Evolutionary conservation across 2,888 invertebrate genomes (phyloP), one percentile per base, ranked within the genome.

Genomic region (Drosophila bunnanda): DNA sequence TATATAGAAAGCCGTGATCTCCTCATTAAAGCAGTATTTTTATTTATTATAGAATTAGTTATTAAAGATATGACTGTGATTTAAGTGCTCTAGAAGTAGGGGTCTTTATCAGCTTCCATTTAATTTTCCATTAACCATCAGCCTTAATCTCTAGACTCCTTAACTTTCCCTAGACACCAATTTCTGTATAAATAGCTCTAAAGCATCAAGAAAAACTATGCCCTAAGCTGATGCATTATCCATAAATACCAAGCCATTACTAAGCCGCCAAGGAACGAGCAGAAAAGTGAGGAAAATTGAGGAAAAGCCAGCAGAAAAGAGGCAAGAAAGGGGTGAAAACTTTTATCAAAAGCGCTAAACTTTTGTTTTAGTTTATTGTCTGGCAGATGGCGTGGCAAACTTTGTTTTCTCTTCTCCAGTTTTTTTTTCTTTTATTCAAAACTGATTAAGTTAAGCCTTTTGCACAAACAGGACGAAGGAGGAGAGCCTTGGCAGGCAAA

Each of bases 301-400:
- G 15, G 20, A 17, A 22, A 44, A 44, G 44, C 25, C 25, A 25
- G 44, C 43, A 39, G 12, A 43, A 28, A 10, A 43, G 41, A 20
- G 28, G 20, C 12, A 25, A n/a, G 9, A 50, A 53, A 38, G 15
- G 44, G 22, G 28, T 17, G 8, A 38, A 44, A 83, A 81, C 67
- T 84, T 83, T 83, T 84, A 80, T 79, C 84, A 86, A 65, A 70
- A 66, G 53, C 59, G 25, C 28, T 12, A 41, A 79, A 83, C 84
- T 82, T 83, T 83, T 84, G 87, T 87, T 76, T 87, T 80, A 82
- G 80, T 86, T 83, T 87, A 84, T 84, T 87, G 83, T 82, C 87
- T 76, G 75, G 75, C 76, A 72, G 76, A 70, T 75, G 77, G 75
- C 67, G 74, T 46, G 62, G 60, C 55, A 73, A 82, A 82, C 66